Evolutionary conservation across 2,113 vertebrate species (phyloP), one percentile per base, ranked within the genome.

Genomic region (Oxygymnocypris stewartii): DNA sequence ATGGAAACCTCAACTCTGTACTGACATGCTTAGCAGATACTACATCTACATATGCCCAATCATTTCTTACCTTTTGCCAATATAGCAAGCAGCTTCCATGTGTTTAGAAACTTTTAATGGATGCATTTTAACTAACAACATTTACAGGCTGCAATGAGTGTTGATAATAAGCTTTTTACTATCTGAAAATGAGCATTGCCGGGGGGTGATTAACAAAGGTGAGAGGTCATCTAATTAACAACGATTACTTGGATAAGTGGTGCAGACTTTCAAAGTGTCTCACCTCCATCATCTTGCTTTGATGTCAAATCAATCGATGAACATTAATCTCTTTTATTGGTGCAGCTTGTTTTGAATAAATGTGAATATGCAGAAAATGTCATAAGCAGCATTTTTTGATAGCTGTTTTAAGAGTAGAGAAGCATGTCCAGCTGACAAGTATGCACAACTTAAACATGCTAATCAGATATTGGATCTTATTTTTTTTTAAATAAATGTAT

Each of bases 171-270:
- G 31, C 28, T 63, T 69, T 61, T 83, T 74, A 83, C 63, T 73
- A 47, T 77, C 71, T 67, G 54, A 79, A 54, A 89, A 83, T 65
- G 20, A 78, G 47, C 79, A 81, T 59, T 86, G 75, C 86, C 28
- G 47, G 84, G 59, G 76, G 76, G 82, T 59, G 86, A 82, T 84
- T 85, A 85, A 59, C 31, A 69, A 28, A 78, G 57, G 76, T 88
- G 81, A 89, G 76, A 84, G 79, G 88, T 78, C 76, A 87, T 59
- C 77, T 88, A 79, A 90, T 90, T 89, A 90, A 47, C 82, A 86
- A 69, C 84, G 86, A 87, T 90, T 88, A 89, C 78, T 20, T 25
- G 25, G 76, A 86, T 59, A 69, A 79, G 69, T 63, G 65, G 16
- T 47, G n/a, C 77, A 84, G 75, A 82, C 61, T 57, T 54, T 49